Conservation (phyloP, 2,888 invertebrate genomes). For the Allygus modestus region DNA sequence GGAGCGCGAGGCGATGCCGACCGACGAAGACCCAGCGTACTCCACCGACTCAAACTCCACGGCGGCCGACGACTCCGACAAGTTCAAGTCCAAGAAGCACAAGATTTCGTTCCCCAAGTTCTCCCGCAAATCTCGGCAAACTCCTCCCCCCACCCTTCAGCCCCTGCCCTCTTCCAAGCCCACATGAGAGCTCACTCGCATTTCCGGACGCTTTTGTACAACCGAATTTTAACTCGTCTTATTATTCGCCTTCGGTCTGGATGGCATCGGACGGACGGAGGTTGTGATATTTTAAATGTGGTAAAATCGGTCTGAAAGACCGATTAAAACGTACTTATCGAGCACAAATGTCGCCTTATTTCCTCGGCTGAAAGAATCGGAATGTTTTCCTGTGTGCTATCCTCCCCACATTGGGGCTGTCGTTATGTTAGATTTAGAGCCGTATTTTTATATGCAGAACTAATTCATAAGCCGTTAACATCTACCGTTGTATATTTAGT, state of each 20-base stretch:
- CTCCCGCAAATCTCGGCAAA: conserved; percentile 67
- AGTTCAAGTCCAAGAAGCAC: conserved; percentile 66
- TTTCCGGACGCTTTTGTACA: neutral
- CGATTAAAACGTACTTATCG: neutral
- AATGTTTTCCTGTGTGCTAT: conserved; percentile 43
- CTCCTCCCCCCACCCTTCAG: conserved; percentile 61
- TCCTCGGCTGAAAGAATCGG: conserved; percentile 41
- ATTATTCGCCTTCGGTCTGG: conserved; percentile 20
- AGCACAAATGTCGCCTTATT: conserved; percentile 45
- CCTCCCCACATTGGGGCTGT: conserved; percentile 43
- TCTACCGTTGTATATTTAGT: conserved; percentile 15
- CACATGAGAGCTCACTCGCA: conserved; percentile 41
- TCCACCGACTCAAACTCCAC: conserved; percentile 83
- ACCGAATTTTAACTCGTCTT: neutral
- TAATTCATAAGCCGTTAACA: neutral
- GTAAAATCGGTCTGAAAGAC: neutral
- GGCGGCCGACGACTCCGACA: conserved; percentile 67
- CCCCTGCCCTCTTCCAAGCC: conserved; percentile 29
- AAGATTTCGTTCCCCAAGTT: conserved; percentile 68
- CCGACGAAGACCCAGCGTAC: conserved; percentile 80
- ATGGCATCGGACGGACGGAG: conserved; percentile 6
- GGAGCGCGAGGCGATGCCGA: conserved; percentile 71
- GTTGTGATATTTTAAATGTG: conserved; percentile 48
- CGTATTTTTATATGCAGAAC: conserved; percentile 23
- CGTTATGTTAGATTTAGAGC: conserved; percentile 40